Evolutionary conservation across 2,113 vertebrate species (phyloP), one percentile per base, ranked within the genome.

Genomic region (Mesembrinibis cayennensis): DNA sequence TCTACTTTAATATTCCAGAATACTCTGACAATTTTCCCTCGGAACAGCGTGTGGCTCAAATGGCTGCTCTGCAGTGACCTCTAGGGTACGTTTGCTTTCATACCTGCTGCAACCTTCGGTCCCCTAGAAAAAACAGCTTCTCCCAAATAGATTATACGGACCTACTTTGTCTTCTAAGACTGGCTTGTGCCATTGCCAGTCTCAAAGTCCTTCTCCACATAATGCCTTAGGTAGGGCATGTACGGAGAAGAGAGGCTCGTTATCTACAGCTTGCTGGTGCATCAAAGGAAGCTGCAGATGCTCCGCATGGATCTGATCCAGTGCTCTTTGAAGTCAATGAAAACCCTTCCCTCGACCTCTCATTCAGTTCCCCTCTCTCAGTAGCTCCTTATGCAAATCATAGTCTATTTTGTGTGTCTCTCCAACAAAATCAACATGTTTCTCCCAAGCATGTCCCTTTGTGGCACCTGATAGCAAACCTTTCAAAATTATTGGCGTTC

Each of bases 261-360:
- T 82, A 91, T 90, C 87, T 91, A 23, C 49, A 38, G 52, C 85
- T 93, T 89, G 84, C 66, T 90, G 78, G 56, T 77, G 58, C 84
- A 96, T 97, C 97, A 97, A 96, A 96, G 93, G 93, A 90, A 91
- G 65, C 53, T 86, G 70, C 95, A 97, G 94, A 95, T 97, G 96
- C 89, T 94, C 84, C 1, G 2, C 16, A 7, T 96, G 95, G 95
- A 95, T 95, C 87, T 85, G 74, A 82, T 95, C 91, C 93, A 95
- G 70, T 50, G 14, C 58, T 82, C 94, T 95, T 95, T 97, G 95
- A 97, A 97, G 95, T 93, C 93, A 88, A 23, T 91, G 73, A 95
- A 94, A 90, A 85, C 45, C 32, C 36, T 93, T 95, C n/a, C 45
- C 42, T 94, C 1, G 26, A 89, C 84, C 87, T 47, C 66, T 87